Evolutionary conservation across 2,888 invertebrate genomes (phyloP).

Genomic region (Yponomeuta malinellus): DNA sequence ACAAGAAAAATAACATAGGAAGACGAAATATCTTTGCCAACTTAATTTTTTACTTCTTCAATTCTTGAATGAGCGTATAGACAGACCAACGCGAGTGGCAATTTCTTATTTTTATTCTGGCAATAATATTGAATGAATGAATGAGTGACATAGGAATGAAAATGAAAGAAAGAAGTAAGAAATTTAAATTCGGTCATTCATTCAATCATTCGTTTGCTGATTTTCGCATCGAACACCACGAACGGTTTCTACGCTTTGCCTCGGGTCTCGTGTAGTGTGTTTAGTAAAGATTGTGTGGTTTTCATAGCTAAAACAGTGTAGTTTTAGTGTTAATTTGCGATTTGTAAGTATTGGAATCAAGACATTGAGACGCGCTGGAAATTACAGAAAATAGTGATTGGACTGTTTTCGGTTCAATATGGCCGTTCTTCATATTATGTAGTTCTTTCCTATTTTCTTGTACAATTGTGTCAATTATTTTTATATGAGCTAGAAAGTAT

Average conservation of each 20-base stretch:
- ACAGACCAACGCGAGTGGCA: not conserved
- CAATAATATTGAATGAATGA: not conserved
- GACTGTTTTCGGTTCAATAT: conserved; percentile 58
- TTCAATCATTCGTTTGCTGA: not conserved
- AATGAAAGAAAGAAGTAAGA: not conserved
- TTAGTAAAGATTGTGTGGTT: conserved; percentile 55
- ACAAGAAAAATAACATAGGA: too few relatives aligned
- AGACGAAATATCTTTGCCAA: too few relatives aligned
- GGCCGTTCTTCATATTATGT: conserved; percentile 60
- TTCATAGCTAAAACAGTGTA: conserved; percentile 50
- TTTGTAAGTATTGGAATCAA: conserved; percentile 53
- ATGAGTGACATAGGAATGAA: not conserved
- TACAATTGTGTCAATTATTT: conserved; percentile 23
- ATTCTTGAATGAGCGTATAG: not conserved
- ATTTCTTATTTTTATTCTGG: not conserved
- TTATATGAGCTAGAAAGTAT: conserved; percentile 12
- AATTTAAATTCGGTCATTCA: not conserved
- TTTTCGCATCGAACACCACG: conserved; percentile 43
- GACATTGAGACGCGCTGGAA: not conserved
- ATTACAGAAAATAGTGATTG: conserved; percentile 14
- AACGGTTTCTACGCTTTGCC: conserved; percentile 60
- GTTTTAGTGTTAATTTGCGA: conserved; percentile 48
- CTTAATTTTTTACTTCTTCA: too few relatives aligned
- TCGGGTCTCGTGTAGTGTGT: conserved; percentile 68
- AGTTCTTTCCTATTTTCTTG: conserved; percentile 23